Base-by-base conservation (phyloP, 2,888 invertebrate genomes). In the Himalopsyche tibetana region DNA sequence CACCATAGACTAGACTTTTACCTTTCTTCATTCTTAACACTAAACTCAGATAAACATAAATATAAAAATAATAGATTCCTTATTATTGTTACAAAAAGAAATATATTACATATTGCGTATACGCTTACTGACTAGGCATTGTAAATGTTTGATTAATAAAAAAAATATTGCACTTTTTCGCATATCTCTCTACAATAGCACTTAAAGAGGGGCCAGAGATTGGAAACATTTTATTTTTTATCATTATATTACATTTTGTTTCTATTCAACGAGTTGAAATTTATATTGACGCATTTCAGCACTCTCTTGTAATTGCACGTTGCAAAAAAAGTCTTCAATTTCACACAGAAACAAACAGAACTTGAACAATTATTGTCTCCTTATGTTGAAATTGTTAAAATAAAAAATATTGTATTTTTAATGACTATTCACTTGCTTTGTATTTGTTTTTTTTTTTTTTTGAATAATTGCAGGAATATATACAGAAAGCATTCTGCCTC, bases 21-120 rank as follows among this genome's bases (percentile, higher is more conserved):
- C 28, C 38, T 74, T 74, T 38, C 74, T 36, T 15, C 74, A 36
- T 36, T 36, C 28, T 15, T 74, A 74, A 74, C 36, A 12, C 36
- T 74, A 74, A 74, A 74, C 74, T 74, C 74, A 74, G 74, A 36
- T 74, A 74, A 74, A 74, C 74, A 36, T 74, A 74, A 74, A 74
- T 74, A 74, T 74, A 38, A 38, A 74, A 74, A 74, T 74, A 74
- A 74, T 74, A 74, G 36, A 38, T 28, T 28, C 28, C 28, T 38
- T 38, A 38, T 36, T 15, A 74, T 74, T 38, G 8, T 12, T 63
- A 36, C 74, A 74, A 74, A 74, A 74, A 36, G 74, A 74, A 74
- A 74, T 74, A 74, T 74, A 38, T 74, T 74, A 74, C 74, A 74
- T 36, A 74, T 74, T 36, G 74, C 74, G 74, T 74, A 74, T 36